Evolutionary conservation across 1,140 invertebrate genomes (phyloP), one percentile per base, ranked within the genome.

Genomic region (Saxidomus purpurata): DNA sequence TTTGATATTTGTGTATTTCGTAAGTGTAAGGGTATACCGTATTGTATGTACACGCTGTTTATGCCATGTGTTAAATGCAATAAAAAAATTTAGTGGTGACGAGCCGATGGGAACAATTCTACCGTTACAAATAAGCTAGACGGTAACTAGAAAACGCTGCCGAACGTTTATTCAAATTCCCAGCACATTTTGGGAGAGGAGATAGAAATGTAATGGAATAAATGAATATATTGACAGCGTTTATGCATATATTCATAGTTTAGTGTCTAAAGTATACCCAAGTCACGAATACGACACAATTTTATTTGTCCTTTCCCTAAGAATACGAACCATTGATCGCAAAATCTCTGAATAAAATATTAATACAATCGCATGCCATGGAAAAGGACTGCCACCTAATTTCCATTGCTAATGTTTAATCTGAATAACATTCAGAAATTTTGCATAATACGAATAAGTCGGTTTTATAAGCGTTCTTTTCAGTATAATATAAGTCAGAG

Each of bases 301-400:
- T 88, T 88, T 88, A 88, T 88, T 88, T 88, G 86, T 88, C 86
- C 86, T 88, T 88, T 67, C 76, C n/a, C 61, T 88, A 38, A 71
- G 76, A 80, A 52, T 81, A 69, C 59, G 25, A 71, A 69, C 71
- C 86, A 88, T 88, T 88, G 86, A 88, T 88, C 86, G 76, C 83
- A 79, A 88, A 88, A 88, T 88, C 86, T 88, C 86, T 88, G 86
- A 81, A 88, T 88, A 88, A 88, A 88, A 88, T 88, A 88, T 88
- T 88, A 88, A 80, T 88, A 88, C 86, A 88, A 88, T 88, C 86
- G 55, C 86, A 80, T 88, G 77, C 59, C 63, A 38, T 79, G 79
- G 86, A 88, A 84, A 76, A 79, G n/a, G 86, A 63, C 86, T 88
- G 71, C 77, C 71, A 76, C 76, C 86, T 88, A 59, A 88, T 88